Evolutionary conservation across 2,113 vertebrate species (phyloP).

Genomic region (Tinamus guttatus): DNA sequence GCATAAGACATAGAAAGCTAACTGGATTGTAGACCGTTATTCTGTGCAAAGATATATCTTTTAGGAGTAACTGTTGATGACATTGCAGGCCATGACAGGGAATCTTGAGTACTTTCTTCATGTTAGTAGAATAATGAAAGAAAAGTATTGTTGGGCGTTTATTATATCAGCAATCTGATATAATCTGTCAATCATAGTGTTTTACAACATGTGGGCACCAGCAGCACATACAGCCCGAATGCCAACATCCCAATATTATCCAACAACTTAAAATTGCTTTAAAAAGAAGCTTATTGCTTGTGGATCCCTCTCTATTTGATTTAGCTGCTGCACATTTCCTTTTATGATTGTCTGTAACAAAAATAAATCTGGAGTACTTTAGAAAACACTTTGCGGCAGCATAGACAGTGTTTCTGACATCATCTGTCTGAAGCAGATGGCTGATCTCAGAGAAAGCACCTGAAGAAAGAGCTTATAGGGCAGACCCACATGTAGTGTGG

Average conservation of each 20-base stretch:
- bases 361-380: slow-evolving; percentile 38
- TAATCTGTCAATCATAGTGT: neutral
- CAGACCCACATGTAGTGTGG: neutral
- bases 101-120: slow-evolving; percentile 16
- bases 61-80: neutral
- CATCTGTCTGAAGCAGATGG: slow-evolving; percentile 15
- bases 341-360: slow-evolving; percentile 51
- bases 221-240: neutral
- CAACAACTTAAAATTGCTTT: neutral
- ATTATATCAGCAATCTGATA: neutral
- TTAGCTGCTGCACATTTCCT: slow-evolving; percentile 13
- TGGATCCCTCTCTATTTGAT: slow-evolving; percentile 33
- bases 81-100: neutral
- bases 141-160: slow-evolving; percentile 41
- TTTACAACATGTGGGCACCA: neutral
- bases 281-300: slow-evolving; percentile 4
- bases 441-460: neutral
- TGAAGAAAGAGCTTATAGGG: neutral
- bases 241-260: slow-evolving; percentile 26
- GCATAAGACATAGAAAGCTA: neutral
- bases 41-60: neutral
- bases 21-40: neutral
- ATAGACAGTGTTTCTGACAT: slow-evolving; percentile 27
- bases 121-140: slow-evolving; percentile 7
- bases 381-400: slow-evolving; percentile 32